These are phyloP conservation scores for Anguilla megastoma DNA, from an alignment of 2,797 vertebrate species.

Conservation along the genomic window DNA sequence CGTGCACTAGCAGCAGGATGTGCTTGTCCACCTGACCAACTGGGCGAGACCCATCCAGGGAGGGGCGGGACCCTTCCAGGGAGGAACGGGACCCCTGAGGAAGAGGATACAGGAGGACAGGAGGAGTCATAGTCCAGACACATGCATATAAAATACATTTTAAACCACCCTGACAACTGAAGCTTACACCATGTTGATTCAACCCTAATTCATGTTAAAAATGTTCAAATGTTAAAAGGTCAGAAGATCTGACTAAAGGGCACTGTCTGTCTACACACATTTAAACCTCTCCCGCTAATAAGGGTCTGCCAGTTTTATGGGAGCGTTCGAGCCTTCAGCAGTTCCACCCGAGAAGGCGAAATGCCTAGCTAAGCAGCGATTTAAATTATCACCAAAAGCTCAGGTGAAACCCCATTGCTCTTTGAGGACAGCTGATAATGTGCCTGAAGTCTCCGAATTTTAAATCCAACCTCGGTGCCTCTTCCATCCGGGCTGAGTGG, in stretches of 20 bases:
- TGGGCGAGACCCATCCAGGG: constrained; percentile 83
- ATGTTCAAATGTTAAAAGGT: neutral
- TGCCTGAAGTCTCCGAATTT: neutral
- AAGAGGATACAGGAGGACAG: neutral
- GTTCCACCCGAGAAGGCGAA: neutral
- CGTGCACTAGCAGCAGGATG: constrained; percentile 93
- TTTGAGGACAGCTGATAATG: neutral
- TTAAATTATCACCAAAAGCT: neutral
- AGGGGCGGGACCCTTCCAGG: constrained; percentile 79
- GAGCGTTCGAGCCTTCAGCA: neutral
- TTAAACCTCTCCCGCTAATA: neutral
- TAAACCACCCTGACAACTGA: neutral
- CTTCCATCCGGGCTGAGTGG: neutral
- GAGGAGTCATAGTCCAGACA: constrained; percentile 17
- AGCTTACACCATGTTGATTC: neutral
- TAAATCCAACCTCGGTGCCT: neutral
- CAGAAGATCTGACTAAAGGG: neutral
- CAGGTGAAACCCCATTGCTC: neutral
- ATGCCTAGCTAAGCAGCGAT: neutral
- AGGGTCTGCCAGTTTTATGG: neutral
- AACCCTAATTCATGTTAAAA: neutral
- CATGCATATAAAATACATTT: neutral
- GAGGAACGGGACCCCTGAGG: constrained; percentile 70
- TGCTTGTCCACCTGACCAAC: constrained; percentile 95
- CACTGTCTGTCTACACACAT: neutral